These are phyloP conservation scores for Hippocampus abdominalis DNA, from an alignment of 2,113 vertebrate species.

Conservation along the genomic window DNA sequence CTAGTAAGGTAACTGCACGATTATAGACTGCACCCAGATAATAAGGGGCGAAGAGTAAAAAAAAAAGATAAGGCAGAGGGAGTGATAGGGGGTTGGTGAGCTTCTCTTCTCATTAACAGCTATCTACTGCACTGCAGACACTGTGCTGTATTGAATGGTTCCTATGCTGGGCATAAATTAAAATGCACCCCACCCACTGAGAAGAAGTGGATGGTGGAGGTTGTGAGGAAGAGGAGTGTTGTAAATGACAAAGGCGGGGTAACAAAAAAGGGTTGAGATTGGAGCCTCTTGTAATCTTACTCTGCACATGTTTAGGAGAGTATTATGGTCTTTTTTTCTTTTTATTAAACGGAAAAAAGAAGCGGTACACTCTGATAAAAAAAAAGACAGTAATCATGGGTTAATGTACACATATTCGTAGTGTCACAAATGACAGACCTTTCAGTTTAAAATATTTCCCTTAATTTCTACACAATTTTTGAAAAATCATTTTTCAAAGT, in stretches of 20 bases:
- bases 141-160: slow-evolving; percentile 85
- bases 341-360: neutral
- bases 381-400: neutral
- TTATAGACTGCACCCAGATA: slow-evolving; percentile 98
- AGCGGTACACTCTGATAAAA: neutral
- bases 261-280: neutral
- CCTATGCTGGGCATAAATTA: slow-evolving; percentile 87
- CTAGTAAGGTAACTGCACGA: slow-evolving; percentile 90
- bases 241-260: slow-evolving; percentile 8
- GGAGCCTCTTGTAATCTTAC: neutral
- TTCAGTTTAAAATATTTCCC: no score
- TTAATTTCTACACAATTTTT: neutral
- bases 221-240: slow-evolving; percentile 30
- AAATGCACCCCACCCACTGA: slow-evolving; percentile 65
- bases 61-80: slow-evolving; percentile 87
- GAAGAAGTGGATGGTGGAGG: slow-evolving; percentile 32
- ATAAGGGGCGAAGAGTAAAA: slow-evolving; percentile 82
- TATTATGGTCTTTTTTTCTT: neutral
- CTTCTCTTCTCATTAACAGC: slow-evolving; percentile 99
- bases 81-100: slow-evolving; percentile 45
- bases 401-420: neutral
- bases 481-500: neutral
- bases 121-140: slow-evolving; percentile 96
- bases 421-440: neutral
- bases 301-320: neutral